A percentile compares a stretch with the other conserved stretches of the same genome.
phyloP scores from a whole-genome alignment of 2,797 vertebrate genomes.

The Lepus oiostolus region DNA sequence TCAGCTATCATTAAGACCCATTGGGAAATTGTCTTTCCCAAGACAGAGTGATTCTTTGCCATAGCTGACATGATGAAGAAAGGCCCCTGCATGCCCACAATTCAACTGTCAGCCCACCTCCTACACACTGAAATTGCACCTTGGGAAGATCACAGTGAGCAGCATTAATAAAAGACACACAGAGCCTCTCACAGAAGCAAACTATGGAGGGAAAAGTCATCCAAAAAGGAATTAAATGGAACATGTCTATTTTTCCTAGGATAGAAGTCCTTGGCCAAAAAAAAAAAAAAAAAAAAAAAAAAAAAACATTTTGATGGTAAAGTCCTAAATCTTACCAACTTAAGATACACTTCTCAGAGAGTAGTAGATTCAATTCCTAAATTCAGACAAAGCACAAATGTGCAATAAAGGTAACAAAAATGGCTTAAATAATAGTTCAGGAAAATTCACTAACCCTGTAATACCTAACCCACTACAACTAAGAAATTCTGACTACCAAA shows the following conservation, averaged over 20 bases:
- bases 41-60: background rate
- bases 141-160: background rate
- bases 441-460: background rate
- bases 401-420: constrained; percentile 21
- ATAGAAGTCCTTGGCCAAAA: background rate
- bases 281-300: background rate
- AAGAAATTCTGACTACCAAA: background rate
- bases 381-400: background rate
- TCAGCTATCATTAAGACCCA: background rate
- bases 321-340: background rate
- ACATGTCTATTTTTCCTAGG: background rate
- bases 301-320: background rate
- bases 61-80: background rate
- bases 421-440: background rate
- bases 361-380: background rate
- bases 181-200: background rate
- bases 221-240: constrained; percentile 25
- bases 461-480: background rate
- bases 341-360: background rate
- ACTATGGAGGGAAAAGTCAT: background rate
- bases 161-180: background rate
- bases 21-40: background rate
- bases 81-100: background rate
- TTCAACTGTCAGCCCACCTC: background rate
- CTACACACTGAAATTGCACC: background rate